Base-by-base conservation (phyloP, 2,113 vertebrate species). In the Zosterops lateralis region DNA sequence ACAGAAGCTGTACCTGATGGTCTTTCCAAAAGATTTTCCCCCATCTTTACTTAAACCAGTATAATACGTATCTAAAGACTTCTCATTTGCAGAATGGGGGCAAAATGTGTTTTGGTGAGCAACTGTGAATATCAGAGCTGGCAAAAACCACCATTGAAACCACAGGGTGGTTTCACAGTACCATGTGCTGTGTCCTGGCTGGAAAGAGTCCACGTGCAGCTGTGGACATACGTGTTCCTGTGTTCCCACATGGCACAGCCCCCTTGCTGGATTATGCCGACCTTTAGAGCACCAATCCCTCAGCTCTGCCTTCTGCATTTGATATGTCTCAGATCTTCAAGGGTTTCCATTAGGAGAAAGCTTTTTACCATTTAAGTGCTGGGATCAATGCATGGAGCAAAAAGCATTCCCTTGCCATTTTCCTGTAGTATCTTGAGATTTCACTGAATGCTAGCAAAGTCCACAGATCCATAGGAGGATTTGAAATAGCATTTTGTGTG, bases 201-300 rank as follows among this genome's bases (percentile, higher is more conserved):
- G 44, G 42, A 36, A 50, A 8, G 66, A 38, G 51, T 44, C 73
- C 57, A 14, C 1, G 0, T 62, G 70, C 44, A 60, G 53, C 60
- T 50, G 38, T 42, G 38, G 28, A 24, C 0, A 0, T 53, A 45
- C 1, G 1, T 54, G 67, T 68, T 48, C 78, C 71, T 1, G 0
- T 20, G 28, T 70, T 67, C 56, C 68, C 26, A 4, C 25, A 12
- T 6, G 8, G 71, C 47, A 71, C 44, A 36, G 47, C 14, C 29
- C 21, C 34, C 28, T 77, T 3, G 0, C 24, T 1, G 4, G 47
- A 12, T 81, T 62, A 12, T 22, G 24, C 28, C 81, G 74, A 1
- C 19, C 21, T 89, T 72, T 51, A 64, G 26, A 65, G 50, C 31
- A 14, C 28, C 1, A 2, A 1, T 24, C 42, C 29, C 75, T 82